A percentile compares a stretch with the other conserved stretches of the same genome.
Conservation (phyloP, 2,797 vertebrate species). For the Parotocinclus haroldoi region DNA sequence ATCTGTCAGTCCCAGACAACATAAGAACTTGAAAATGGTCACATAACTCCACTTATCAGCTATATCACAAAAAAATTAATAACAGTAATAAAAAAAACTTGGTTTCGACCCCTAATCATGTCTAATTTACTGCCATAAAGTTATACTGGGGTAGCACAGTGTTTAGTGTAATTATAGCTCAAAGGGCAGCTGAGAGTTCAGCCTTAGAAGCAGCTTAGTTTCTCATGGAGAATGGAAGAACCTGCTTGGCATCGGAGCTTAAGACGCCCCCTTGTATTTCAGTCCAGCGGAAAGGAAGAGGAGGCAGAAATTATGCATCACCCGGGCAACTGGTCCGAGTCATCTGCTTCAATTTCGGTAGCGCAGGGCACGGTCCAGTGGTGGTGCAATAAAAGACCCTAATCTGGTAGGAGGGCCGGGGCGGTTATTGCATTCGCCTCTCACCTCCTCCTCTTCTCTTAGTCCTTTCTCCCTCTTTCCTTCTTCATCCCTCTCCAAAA, state of each 20-base stretch:
- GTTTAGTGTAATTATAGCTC: conserved; percentile 35
- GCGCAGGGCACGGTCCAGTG: conserved; percentile 48
- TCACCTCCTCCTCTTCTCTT: conserved; percentile 14
- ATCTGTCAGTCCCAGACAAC: no score
- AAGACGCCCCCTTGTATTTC: conserved; percentile 33
- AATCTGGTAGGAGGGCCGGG: conserved; percentile 52
- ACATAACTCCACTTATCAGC: no score
- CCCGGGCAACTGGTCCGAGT: conserved; percentile 52
- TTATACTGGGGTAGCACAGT: conserved; percentile 3
- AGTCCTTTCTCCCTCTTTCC: conserved; percentile 6
- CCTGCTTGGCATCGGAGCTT: conserved; percentile 17
- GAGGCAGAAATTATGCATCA: conserved; percentile 46
- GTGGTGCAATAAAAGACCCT: conserved; percentile 45
- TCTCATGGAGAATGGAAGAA: conserved; percentile 20
- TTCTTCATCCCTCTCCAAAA: conserved; percentile 25
- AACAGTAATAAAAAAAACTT: no score
- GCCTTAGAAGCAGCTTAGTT: conserved; percentile 37
- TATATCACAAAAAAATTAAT: no score
- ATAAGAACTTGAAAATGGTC: no score
- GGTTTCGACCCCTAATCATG: no score
- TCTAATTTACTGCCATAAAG: no score
- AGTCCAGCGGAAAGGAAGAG: conserved; percentile 34
- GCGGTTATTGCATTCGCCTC: conserved; percentile 40
- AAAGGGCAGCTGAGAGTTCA: conserved; percentile 27
- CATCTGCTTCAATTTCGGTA: conserved; percentile 53